These are phyloP conservation scores for Drosophila greeni DNA, from an alignment of 2,888 invertebrate species.

Conservation along the genomic window DNA sequence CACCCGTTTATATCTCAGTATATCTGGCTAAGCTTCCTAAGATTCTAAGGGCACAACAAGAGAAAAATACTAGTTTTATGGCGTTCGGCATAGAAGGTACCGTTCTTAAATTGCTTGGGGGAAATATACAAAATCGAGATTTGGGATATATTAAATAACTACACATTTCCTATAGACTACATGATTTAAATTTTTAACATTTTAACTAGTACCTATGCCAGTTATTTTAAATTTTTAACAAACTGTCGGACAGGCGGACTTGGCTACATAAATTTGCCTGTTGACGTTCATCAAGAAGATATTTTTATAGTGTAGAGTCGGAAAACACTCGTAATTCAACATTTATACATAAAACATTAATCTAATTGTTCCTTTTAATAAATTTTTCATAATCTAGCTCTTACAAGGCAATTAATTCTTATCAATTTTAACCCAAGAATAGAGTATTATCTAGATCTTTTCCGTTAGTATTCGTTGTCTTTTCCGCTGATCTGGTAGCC, in stretches of 20 bases:
- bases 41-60: not conserved
- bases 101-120: not conserved
- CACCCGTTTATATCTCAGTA: not conserved
- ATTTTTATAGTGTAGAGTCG: no score
- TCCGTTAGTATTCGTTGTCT: not conserved
- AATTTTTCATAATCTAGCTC: not conserved
- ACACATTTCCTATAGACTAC: no score
- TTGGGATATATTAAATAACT: not conserved
- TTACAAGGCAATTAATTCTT: not conserved
- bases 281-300: no score
- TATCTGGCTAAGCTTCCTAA: no score
- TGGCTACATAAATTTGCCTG: no score
- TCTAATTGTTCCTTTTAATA: not conserved
- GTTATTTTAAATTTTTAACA: no score
- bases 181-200: no score
- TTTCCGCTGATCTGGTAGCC: conserved; percentile 2
- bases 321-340: no score
- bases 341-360: no score
- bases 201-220: no score
- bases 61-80: not conserved
- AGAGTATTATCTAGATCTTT: not conserved
- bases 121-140: not conserved
- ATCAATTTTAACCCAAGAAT: not conserved
- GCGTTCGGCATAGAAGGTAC: not conserved
- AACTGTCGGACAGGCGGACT: no score